Conservation (phyloP, 2,113 vertebrate species). For the Aix galericulata region DNA sequence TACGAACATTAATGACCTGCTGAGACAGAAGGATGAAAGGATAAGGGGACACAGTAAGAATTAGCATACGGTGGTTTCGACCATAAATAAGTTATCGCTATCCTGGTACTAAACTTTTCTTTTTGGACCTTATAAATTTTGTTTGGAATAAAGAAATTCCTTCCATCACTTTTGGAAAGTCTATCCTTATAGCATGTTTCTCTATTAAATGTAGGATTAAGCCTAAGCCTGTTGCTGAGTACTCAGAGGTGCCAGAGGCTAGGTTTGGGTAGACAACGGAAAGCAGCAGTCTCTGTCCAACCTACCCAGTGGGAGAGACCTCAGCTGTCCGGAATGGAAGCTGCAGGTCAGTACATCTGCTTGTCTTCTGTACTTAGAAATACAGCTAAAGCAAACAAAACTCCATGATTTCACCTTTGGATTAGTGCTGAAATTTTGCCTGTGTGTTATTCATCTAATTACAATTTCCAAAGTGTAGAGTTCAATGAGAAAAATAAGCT, state of each 20-base stretch:
- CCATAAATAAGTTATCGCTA: background rate
- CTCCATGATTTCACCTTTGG: background rate
- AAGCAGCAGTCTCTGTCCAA: background rate
- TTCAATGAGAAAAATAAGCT: background rate
- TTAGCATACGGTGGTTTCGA: background rate
- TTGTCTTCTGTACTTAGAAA: background rate
- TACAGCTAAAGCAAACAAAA: background rate
- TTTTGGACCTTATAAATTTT: background rate
- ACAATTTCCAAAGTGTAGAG: background rate
- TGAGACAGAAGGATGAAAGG: background rate
- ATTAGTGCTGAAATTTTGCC: background rate
- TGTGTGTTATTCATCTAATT: background rate
- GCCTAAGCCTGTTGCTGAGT: background rate
- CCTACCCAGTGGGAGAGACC: rapidly evolving
- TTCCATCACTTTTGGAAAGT: background rate
- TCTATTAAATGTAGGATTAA: background rate
- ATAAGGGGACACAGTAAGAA: background rate
- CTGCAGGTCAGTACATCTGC: background rate
- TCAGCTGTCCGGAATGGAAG: background rate
- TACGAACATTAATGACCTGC: background rate
- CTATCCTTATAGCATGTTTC: background rate
- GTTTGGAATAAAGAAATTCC: background rate
- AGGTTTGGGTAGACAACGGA: background rate
- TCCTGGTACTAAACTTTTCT: background rate
- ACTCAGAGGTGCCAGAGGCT: background rate